phyloP scores from a whole-genome alignment of 2,797 vertebrate genomes.

The Falco rusticolus region DNA sequence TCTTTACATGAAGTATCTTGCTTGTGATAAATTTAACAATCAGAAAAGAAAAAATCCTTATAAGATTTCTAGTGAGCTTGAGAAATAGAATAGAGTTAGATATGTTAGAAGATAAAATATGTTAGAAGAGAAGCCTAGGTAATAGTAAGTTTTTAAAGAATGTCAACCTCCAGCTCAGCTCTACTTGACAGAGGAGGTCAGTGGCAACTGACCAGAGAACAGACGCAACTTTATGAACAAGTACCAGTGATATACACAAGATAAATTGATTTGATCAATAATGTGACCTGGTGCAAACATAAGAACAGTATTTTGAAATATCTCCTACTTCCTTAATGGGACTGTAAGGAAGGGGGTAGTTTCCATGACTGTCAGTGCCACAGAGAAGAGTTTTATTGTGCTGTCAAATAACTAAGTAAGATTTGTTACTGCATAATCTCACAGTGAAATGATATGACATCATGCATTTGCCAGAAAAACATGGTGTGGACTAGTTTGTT shows the following conservation, averaged over 20 bases:
- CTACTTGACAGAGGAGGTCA: not conserved
- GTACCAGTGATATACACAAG: not conserved
- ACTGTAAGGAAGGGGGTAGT: not conserved
- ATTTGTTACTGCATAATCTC: not conserved
- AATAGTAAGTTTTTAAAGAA: not conserved
- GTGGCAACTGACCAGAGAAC: not conserved
- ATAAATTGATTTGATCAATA: not conserved
- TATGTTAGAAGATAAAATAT: not conserved
- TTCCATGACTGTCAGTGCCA: not conserved
- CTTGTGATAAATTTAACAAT: not conserved
- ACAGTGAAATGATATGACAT: not conserved
- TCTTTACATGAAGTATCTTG: not conserved
- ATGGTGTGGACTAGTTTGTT: not conserved
- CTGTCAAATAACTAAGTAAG: not conserved
- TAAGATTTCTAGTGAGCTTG: not conserved
- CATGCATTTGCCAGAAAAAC: not conserved
- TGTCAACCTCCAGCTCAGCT: not conserved
- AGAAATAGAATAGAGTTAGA: not conserved
- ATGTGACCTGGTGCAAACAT: not conserved
- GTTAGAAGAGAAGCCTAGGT: not conserved
- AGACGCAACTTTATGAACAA: not conserved
- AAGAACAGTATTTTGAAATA: not conserved
- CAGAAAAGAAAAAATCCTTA: not conserved
- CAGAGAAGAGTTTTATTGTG: not conserved
- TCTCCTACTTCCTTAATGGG: not conserved